Percentiles rank a stretch among this genome's conserved stretches.
phyloP scores from a whole-genome alignment of 2,888 invertebrate species.

The Dysmachus trigonus region DNA sequence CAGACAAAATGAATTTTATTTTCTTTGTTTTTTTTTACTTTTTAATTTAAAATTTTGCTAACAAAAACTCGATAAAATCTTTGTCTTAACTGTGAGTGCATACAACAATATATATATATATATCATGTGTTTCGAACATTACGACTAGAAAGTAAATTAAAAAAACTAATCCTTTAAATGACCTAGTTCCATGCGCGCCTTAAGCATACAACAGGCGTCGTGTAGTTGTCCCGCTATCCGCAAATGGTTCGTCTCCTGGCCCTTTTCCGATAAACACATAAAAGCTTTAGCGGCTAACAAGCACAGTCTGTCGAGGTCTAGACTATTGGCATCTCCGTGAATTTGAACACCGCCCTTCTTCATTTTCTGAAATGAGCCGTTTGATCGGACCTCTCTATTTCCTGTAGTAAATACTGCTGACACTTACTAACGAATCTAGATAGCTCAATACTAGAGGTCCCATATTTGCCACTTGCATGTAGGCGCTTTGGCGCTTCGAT shows the following conservation, averaged over 20 bases:
- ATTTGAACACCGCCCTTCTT: constrained; percentile 54
- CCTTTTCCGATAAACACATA: constrained; percentile 59
- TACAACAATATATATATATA: constrained; percentile 9
- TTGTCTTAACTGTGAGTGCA: constrained; percentile 15
- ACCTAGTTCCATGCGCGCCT: constrained; percentile 47
- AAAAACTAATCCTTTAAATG: constrained; percentile 4
- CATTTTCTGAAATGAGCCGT: constrained; percentile 44
- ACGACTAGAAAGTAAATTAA: neutral
- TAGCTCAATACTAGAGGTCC: constrained; percentile 81
- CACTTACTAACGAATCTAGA: constrained; percentile 73
- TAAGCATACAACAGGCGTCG: constrained; percentile 64
- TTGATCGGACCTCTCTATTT: constrained; percentile 29
- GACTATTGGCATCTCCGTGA: constrained; percentile 57
- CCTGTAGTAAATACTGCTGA: constrained; percentile 52
- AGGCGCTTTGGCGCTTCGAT: constrained; percentile 69
- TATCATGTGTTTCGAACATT: neutral
- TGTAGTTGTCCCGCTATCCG: constrained; percentile 66
- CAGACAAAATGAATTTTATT: neutral
- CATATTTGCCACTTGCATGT: constrained; percentile 77
- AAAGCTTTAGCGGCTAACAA: constrained; percentile 63
- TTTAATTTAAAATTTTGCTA: constrained; percentile 3
- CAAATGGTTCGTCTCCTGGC: constrained; percentile 60
- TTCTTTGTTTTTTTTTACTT: neutral
- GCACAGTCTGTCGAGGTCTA: constrained; percentile 59
- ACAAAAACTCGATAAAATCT: constrained; percentile 18